These are phyloP conservation scores for Sebastes wilsoni DNA, from an alignment of 2,797 vertebrate species.

Conservation along the genomic window DNA sequence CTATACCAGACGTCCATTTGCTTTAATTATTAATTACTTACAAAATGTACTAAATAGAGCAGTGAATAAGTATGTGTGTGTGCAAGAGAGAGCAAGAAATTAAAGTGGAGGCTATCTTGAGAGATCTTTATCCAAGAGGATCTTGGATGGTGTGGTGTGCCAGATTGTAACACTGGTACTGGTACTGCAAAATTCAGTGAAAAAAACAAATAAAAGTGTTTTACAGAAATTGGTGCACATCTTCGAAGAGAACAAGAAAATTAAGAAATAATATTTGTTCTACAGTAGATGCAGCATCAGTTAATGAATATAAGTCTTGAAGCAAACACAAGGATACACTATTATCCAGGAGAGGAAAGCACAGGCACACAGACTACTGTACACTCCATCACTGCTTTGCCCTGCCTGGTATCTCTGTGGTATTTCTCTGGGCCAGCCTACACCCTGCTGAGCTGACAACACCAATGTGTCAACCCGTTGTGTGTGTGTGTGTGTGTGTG, in stretches of 20 bases:
- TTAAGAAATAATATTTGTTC: neutral
- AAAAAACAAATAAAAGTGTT: neutral
- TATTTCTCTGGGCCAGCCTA: constrained; percentile 35
- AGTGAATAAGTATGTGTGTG: neutral
- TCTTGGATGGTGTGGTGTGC: neutral
- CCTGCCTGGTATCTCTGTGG: constrained; percentile 14
- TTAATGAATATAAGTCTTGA: neutral
- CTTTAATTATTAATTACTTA: neutral
- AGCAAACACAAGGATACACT: neutral
- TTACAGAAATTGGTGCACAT: too few species aligned
- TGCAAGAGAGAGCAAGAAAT: neutral
- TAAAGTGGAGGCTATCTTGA: neutral
- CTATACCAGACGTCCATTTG: neutral
- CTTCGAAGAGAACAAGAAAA: rapidly evolving
- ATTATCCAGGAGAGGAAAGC: neutral
- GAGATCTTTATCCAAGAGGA: neutral
- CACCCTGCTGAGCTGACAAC: constrained; percentile 58
- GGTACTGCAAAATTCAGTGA: neutral
- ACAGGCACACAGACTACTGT: constrained; percentile 6
- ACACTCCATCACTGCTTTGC: neutral
- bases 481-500: constrained; percentile 14
- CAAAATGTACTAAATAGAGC: neutral
- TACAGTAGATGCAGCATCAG: neutral
- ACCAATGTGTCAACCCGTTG: constrained; percentile 31
- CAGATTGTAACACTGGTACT: neutral